These are phyloP conservation scores for Climacteris rufus DNA, from an alignment of 2,113 vertebrate species.

Conservation along the genomic window DNA sequence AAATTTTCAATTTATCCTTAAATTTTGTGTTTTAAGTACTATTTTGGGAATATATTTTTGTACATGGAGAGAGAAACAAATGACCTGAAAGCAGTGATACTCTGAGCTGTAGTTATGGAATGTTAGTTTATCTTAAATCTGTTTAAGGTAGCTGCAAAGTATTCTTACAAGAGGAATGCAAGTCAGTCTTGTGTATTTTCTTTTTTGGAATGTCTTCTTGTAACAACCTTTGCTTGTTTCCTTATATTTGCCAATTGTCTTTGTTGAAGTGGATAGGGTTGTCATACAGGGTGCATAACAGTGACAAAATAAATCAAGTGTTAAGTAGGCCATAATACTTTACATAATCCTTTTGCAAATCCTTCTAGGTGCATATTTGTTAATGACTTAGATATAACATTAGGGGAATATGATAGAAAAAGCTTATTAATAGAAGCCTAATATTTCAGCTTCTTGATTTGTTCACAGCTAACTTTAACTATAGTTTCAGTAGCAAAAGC, in stretches of 20 bases:
- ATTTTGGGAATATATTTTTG: not conserved
- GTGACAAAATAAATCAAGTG: conserved; percentile 32
- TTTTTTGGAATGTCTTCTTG: not conserved
- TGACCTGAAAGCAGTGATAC: not conserved
- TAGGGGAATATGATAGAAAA: not conserved
- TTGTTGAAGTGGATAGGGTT: not conserved
- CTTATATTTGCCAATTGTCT: not conserved
- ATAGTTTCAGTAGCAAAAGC: not conserved
- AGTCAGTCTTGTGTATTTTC: not conserved
- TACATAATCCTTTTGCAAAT: conserved; percentile 46
- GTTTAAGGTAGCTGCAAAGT: not conserved
- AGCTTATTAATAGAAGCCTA: not conserved
- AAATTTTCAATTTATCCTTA: not conserved
- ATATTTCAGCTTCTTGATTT: not conserved
- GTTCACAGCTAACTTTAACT: not conserved
- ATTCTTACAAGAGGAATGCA: not conserved
- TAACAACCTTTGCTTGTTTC: not conserved
- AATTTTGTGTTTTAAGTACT: not conserved
- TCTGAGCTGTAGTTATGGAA: not conserved
- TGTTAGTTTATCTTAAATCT: not conserved
- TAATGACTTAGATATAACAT: not conserved
- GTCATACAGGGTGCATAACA: not conserved
- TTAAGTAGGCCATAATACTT: conserved; percentile 46
- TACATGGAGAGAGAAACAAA: not conserved
- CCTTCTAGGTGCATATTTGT: conserved; percentile 16